These are phyloP conservation scores for Glossophaga mutica DNA, from an alignment of 2,797 vertebrate genomes.

Conservation along the genomic window DNA sequence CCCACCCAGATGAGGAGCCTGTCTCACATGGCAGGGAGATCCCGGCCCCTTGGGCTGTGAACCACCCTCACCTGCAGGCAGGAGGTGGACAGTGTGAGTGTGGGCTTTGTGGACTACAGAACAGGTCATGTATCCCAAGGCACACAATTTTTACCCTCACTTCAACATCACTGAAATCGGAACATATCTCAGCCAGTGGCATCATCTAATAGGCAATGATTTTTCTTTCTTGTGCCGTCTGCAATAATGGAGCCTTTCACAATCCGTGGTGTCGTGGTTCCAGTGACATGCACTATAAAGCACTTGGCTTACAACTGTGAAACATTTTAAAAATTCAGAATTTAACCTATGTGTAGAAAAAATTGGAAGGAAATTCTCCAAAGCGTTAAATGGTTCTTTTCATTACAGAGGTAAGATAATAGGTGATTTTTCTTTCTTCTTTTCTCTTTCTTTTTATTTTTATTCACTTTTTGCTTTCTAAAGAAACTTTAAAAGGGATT, in stretches of 20 bases:
- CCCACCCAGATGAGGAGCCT: background rate
- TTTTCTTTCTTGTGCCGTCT: background rate
- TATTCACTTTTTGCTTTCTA: background rate
- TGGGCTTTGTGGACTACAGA: background rate
- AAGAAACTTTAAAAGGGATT: background rate
- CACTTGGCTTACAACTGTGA: constrained; percentile 6
- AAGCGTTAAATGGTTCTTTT: background rate
- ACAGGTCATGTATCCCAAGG: background rate
- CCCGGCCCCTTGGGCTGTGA: background rate
- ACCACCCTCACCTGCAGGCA: background rate
- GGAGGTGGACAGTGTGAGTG: background rate
- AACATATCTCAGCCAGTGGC: background rate
- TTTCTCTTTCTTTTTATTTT: background rate
- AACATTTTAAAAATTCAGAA: constrained; percentile 15
- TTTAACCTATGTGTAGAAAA: background rate
- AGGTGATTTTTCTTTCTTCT: background rate
- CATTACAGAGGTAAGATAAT: background rate
- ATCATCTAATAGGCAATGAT: background rate
- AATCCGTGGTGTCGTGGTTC: background rate
- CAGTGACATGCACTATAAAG: background rate
- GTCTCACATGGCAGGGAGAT: background rate
- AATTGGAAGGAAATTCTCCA: background rate
- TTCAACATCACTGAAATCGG: constrained; percentile 7
- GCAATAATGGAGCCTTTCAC: background rate
- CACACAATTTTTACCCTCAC: background rate